Base-by-base conservation (phyloP, 2,888 invertebrate species). In the Drosophila phalerata region DNA sequence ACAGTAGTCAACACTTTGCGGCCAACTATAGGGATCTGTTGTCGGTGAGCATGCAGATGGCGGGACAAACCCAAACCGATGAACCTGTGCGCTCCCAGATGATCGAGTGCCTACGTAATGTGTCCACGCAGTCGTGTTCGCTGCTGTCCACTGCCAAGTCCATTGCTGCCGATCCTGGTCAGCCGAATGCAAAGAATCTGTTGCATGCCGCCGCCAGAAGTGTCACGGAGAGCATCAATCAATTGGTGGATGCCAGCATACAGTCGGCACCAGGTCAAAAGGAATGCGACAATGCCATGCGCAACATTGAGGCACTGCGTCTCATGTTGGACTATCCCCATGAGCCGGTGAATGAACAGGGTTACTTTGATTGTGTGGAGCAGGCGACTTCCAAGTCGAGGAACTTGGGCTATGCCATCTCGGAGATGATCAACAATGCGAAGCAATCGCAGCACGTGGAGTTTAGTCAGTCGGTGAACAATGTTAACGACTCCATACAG, bases 321-420 rank as follows among this genome's bases (percentile, higher is more conserved):
- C 96, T 97, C 1, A 93, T 98, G 70, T 93, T 99, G 52, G 96
- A 96, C 80, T 95, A 96, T 90, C 97, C 98, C 17, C 95, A 95
- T 52, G 97, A 98, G 91, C 98, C 98, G 0, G 94, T 98, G 81
- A 96, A 95, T 83, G 97, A 97, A 78, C 95, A 95, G 62, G 96
- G 97, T 0, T 99, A 99, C 93, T 98, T 97, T 92, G 98, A 98
- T 85, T 98, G 98, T 77, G 95, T 99, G 30, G 98, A 99, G 91
- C 94, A 95, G 17, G 97, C 98, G 4, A 97, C 98, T 76, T 96
- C 96, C 43, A 97, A 97, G 91, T 97, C 98, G 85, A 96, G 97
- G 91, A 95, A 95, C 25, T 93, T 97, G 55, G 96, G 97, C 43
- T 97, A 97, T 81, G 97, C 97, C 65, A 98, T 99, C 96, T 98